These are phyloP conservation scores for Pseudomugil gertrudae DNA, from an alignment of 2,797 vertebrate species.

Conservation along the genomic window DNA sequence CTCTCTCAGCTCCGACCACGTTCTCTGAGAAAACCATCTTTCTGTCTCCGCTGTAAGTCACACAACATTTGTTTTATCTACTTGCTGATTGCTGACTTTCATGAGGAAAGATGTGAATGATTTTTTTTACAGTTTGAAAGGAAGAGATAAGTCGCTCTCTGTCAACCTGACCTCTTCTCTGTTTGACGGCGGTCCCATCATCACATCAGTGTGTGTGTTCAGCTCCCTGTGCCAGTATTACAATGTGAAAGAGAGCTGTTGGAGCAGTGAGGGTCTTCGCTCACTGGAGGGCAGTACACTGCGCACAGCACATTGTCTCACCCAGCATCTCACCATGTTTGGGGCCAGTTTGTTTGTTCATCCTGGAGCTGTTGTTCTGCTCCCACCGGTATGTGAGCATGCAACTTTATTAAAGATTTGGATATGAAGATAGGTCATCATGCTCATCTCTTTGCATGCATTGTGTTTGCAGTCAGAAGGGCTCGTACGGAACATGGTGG, in stretches of 20 bases:
- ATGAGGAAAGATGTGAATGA: not conserved
- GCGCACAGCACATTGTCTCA: conserved; percentile 78
- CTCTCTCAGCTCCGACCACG: conserved; percentile 39
- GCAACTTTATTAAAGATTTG: not conserved
- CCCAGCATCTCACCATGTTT: conserved; percentile 85
- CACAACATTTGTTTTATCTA: not conserved
- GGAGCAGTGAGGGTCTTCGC: conserved; percentile 82
- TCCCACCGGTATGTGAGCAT: conserved; percentile 75
- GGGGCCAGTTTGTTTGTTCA: conserved; percentile 87
- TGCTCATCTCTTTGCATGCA: not conserved
- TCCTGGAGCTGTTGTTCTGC: conserved; percentile 78
- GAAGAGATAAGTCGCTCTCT: conserved; percentile 56
- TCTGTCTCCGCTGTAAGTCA: conserved; percentile 81
- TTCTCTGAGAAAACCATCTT: conserved; percentile 76
- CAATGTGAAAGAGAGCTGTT: conserved; percentile 66
- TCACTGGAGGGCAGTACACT: conserved; percentile 81
- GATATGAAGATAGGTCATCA: not conserved
- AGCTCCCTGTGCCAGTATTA: conserved; percentile 84
- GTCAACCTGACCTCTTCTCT: conserved; percentile 74
- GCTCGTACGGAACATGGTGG: conserved; percentile 70
- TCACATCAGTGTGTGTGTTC: conserved; percentile 76
- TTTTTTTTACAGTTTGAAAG: conserved; percentile 60
- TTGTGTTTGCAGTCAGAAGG: conserved; percentile 66
- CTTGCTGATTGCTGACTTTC: conserved; percentile 1
- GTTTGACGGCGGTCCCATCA: conserved; percentile 39